phyloP scores from a whole-genome alignment of 2,797 vertebrate species.

The Artibeus lituratus region DNA sequence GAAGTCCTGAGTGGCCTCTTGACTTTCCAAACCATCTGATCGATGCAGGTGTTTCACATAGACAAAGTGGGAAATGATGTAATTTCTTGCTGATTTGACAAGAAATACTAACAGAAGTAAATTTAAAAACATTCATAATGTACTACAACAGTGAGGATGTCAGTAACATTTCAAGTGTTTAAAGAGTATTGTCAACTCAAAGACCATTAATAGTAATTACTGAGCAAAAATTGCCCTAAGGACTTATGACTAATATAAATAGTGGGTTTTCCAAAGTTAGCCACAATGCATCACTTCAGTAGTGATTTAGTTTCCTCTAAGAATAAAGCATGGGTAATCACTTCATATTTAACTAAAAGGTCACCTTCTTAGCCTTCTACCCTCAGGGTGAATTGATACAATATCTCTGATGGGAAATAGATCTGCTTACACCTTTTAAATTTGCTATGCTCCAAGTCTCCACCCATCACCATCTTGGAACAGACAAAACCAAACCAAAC shows the following conservation, averaged over 20 bases:
- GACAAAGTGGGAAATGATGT: background rate
- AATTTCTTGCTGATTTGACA: background rate
- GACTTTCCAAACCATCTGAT: background rate
- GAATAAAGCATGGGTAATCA: background rate
- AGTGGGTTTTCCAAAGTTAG: background rate
- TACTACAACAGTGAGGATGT: background rate
- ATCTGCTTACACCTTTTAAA: background rate
- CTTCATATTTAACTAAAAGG: background rate
- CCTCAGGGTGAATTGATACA: no score
- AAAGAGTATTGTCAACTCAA: background rate
- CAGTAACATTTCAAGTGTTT: background rate
- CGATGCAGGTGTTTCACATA: background rate
- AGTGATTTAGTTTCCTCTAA: background rate
- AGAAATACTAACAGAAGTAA: background rate
- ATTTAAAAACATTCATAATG: background rate
- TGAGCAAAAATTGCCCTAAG: background rate
- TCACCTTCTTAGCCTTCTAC: background rate
- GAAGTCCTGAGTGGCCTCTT: background rate
- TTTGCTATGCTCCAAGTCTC: background rate
- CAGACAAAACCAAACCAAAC: background rate
- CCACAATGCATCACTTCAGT: background rate
- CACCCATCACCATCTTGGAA: background rate
- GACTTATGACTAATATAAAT: background rate
- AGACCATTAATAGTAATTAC: background rate
- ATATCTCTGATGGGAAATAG: background rate